Evolutionary conservation across 2,797 vertebrate species (phyloP).

Genomic region (Linurgus olivaceus): DNA sequence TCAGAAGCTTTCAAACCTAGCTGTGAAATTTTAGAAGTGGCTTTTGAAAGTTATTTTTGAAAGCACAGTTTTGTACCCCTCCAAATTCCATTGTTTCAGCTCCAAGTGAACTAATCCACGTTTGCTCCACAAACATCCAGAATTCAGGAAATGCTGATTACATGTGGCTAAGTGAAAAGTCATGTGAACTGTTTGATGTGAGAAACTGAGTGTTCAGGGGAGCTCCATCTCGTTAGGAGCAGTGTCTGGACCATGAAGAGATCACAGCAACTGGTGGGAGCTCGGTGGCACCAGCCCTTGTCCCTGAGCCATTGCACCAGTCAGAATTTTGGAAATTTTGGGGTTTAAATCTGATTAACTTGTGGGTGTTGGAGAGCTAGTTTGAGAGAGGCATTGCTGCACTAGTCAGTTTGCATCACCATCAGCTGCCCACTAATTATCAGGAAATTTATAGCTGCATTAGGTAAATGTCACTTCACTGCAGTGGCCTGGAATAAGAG

Average conservation of each 20-base stretch:
- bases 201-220: background rate
- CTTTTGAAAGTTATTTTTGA: background rate
- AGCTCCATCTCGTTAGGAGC: background rate
- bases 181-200: background rate
- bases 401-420: conserved; percentile 86
- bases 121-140: background rate
- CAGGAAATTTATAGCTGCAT: conserved; percentile 87
- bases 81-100: background rate
- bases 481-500: conserved; percentile 80
- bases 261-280: background rate
- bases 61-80: background rate
- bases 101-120: background rate
- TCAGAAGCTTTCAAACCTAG: background rate
- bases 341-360: conserved; percentile 1
- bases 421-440: conserved; percentile 89
- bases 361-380: conserved; percentile 71
- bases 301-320: conserved; percentile 15
- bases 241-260: background rate
- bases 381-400: conserved; percentile 71
- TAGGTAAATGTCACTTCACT: conserved; percentile 94
- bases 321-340: conserved; percentile 20
- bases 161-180: background rate
- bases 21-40: background rate
- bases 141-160: background rate
- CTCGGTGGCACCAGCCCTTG: conserved; percentile 11